Conservation (phyloP, 2,113 vertebrate species). For the Progne subis region DNA sequence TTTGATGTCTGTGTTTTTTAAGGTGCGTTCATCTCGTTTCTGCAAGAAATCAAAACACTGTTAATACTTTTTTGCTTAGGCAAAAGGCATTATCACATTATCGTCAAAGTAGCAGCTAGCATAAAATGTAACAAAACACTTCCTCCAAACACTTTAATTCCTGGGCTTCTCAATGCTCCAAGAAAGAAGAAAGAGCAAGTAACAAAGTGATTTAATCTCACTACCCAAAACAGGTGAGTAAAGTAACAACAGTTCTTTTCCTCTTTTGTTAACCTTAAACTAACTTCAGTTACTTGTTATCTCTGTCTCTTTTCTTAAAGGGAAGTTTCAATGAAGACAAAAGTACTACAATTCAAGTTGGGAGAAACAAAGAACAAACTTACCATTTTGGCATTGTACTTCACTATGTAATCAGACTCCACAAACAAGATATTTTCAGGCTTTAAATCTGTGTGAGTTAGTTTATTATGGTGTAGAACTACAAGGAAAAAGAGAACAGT, state of each 20-base stretch:
- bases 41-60: constrained; percentile 51
- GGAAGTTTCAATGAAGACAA: not conserved
- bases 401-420: constrained; percentile 87
- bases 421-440: constrained; percentile 98
- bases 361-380: constrained; percentile 38
- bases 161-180: not conserved
- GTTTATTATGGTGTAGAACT: constrained; percentile 94
- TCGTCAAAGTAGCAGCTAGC: not conserved
- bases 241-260: not conserved
- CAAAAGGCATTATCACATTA: not conserved
- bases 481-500: constrained; percentile 29
- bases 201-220: not conserved
- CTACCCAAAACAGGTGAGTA: not conserved
- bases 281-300: not conserved
- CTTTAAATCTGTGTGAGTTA: constrained; percentile 96
- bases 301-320: not conserved
- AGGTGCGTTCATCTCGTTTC: constrained; percentile 90
- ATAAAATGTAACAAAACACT: not conserved
- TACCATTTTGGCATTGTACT: constrained; percentile 91
- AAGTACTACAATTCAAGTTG: not conserved
- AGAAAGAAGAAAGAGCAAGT: not conserved
- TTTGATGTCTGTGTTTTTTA: constrained; percentile 91
- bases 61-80: not conserved
- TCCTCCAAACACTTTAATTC: not conserved
- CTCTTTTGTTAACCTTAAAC: not conserved